Percentiles rank a stretch among this genome's conserved stretches.
Conservation (phyloP, 1,140 invertebrate species). For the Portunus trituberculatus region DNA sequence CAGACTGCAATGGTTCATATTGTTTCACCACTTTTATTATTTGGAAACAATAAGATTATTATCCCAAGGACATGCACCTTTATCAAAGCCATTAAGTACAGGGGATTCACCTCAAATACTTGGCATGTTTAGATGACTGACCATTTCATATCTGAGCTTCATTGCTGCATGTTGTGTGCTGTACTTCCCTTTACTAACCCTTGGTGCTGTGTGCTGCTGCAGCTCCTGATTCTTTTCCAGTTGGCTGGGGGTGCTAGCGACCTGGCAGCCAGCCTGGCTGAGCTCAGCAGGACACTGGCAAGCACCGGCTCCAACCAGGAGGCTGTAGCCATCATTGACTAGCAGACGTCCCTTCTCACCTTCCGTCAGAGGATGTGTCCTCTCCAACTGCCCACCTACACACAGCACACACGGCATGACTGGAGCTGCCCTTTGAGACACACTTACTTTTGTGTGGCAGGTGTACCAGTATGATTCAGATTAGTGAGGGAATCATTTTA, state of each 20-base stretch:
- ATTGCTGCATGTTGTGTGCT: neutral
- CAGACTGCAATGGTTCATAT: neutral
- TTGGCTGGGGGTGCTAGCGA: slow-evolving; percentile 22
- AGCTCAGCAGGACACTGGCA: neutral
- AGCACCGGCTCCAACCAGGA: neutral
- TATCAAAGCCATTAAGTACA: neutral
- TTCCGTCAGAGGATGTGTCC: no score
- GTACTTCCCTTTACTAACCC: neutral
- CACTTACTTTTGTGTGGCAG: no score
- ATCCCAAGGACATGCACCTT: no score
- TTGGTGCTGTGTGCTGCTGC: slow-evolving; percentile 8
- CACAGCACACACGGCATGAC: no score
- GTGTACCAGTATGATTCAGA: no score
- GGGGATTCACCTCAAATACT: neutral
- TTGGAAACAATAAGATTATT: no score
- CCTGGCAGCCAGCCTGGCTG: neutral
- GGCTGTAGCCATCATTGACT: neutral
- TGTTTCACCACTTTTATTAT: neutral
- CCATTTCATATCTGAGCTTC: neutral
- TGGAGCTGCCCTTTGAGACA: no score
- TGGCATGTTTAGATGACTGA: neutral
- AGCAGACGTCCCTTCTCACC: neutral
- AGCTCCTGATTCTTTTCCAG: slow-evolving; percentile 41
- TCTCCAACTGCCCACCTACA: no score
- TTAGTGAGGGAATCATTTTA: no score